Evolutionary conservation across 2,797 vertebrate genomes (phyloP).

Genomic region (Anniella stebbinsi): DNA sequence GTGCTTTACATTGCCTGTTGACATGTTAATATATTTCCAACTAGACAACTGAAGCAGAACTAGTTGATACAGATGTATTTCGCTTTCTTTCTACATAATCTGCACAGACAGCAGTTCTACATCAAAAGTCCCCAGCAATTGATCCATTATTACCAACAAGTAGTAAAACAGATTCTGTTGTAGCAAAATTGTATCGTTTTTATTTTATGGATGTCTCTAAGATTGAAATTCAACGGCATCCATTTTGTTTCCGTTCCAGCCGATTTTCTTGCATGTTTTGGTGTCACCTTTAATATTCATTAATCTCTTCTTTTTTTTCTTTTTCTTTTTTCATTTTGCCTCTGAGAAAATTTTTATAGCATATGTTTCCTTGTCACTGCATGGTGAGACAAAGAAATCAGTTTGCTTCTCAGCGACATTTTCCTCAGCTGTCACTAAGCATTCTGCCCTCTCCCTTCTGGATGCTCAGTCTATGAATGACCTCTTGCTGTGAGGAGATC

Average conservation of each 20-base stretch:
- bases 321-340: constrained; percentile 4
- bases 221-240: neutral
- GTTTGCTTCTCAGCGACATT: constrained; percentile 53
- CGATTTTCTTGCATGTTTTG: constrained; percentile 47
- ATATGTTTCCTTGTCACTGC: constrained; percentile 22
- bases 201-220: neutral
- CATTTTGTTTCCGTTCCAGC: constrained; percentile 11
- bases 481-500: constrained; percentile 34
- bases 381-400: constrained; percentile 60
- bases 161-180: constrained; percentile 14
- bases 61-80: neutral
- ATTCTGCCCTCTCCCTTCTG: constrained; percentile 11
- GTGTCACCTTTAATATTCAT: constrained; percentile 39
- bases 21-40: neutral
- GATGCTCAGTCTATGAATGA: constrained; percentile 31
- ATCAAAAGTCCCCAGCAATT: neutral
- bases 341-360: constrained; percentile 36
- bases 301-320: neutral
- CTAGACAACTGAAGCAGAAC: neutral
- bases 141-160: neutral
- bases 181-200: rapidly evolving
- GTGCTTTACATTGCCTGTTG: neutral
- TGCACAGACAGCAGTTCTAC: neutral
- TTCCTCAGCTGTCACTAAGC: constrained; percentile 56
- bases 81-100: neutral